Evolutionary conservation across 1,140 invertebrate species (phyloP), one percentile per base, ranked within the genome.

Genomic region (Drepana arcuata): DNA sequence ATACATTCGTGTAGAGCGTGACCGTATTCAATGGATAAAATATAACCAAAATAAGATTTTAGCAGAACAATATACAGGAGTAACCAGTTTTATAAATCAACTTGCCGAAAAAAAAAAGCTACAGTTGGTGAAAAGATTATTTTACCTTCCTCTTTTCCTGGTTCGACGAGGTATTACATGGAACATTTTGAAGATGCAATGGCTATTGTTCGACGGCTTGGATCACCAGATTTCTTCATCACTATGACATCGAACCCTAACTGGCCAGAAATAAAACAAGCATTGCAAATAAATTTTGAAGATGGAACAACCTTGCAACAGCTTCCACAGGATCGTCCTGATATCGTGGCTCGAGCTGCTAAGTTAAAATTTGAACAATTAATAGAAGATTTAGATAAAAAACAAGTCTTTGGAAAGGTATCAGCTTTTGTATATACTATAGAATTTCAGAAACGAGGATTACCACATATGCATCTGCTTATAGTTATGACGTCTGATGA

Each of bases 401-500:
- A 43, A 34, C 41, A 48, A 29, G 15, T 40, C 18, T 40, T 40
- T 40, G 37, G 37, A 31, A 40, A 31, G 21, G 28, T 32, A 32
- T 31, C 16, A 14, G 37, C 37, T 31, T 31, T 31, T 31, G 28
- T 33, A 32, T 33, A 33, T 21, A 40, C 38, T 26, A 40, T 40
- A 25, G 29, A 40, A 40, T 40, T 40, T 40, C 38, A 40, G 38
- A 33, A 43, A 43, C 41, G 33, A 33, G 42, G 29, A 39, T 39
- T 45, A 28, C 35, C 35, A 40, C 35, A 45, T 13, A 34, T 39
- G 35, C 42, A 45, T 45, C 23, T 45, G 41, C 41, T 36, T 43
- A 43, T 43, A 29, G 37, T 43, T 43, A 35, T 43, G 36, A n/a
- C 28, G 39, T 36, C 33, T 45, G 42, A 45, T 16, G 35, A 45